These are phyloP conservation scores for Sebastiscus albofasciatus DNA, from an alignment of 2,797 vertebrate genomes.

Conservation along the genomic window DNA sequence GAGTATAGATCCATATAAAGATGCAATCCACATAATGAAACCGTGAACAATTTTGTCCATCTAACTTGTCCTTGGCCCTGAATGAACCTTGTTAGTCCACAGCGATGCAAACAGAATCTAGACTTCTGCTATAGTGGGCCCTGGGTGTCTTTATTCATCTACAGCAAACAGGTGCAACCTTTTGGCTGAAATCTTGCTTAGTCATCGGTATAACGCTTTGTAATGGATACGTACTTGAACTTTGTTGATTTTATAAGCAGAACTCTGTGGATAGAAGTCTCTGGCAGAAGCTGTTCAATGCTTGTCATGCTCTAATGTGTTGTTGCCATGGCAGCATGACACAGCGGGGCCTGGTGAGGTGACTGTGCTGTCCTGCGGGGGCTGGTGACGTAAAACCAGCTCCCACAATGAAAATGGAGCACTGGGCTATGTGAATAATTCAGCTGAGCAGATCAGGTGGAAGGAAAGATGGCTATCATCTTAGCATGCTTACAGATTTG, in stretches of 20 bases:
- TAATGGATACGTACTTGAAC: neutral
- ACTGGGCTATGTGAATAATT: constrained; percentile 75
- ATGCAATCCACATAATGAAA: neutral
- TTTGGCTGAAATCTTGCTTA: neutral
- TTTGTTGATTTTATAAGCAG: neutral
- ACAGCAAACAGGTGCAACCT: neutral
- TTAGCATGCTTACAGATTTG: constrained; percentile 23
- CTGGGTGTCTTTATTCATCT: neutral
- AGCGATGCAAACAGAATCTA: neutral
- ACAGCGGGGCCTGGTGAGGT: constrained; percentile 60
- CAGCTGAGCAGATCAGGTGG: constrained; percentile 65
- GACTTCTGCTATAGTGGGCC: neutral
- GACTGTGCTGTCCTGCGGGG: constrained; percentile 48
- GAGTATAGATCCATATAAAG: neutral
- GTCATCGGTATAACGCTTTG: neutral
- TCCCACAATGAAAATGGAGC: constrained; percentile 69
- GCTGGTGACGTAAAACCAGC: constrained; percentile 61
- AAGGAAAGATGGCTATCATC: constrained; percentile 37
- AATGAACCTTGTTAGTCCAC: neutral
- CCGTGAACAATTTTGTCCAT: rapidly evolving
- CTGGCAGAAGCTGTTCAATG: constrained; percentile 16
- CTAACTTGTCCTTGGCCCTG: neutral
- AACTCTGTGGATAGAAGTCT: constrained; percentile 10
- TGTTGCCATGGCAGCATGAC: constrained; percentile 73
- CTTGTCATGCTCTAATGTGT: constrained; percentile 46